These are phyloP conservation scores for Knipowitschia caucasica DNA, from an alignment of 2,797 vertebrate genomes.

Conservation along the genomic window DNA sequence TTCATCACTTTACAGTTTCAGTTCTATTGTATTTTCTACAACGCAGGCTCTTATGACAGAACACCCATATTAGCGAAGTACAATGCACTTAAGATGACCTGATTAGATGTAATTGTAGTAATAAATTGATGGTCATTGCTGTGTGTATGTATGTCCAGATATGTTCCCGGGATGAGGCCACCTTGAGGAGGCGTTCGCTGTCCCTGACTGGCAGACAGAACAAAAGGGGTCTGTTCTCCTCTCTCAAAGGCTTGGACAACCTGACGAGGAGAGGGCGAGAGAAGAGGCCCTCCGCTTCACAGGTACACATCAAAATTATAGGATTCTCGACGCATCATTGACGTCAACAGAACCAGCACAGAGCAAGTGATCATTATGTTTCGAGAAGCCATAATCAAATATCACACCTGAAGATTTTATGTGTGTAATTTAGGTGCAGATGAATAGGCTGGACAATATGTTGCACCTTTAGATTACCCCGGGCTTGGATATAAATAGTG, in stretches of 20 bases:
- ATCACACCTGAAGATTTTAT: neutral
- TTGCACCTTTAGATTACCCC: slow-evolving; percentile 3
- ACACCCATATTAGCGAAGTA: slow-evolving; percentile 8
- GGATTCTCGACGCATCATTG: neutral
- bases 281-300: slow-evolving; percentile 83
- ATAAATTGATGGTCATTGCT: slow-evolving; percentile 23
- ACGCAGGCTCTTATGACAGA: neutral
- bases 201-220: slow-evolving; percentile 80
- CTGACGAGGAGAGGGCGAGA: slow-evolving; percentile 84
- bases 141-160: slow-evolving; percentile 70
- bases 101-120: slow-evolving; percentile 31
- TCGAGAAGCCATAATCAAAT: slow-evolving; percentile 5
- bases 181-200: slow-evolving; percentile 83
- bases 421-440: slow-evolving; percentile 11
- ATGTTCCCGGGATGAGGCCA: slow-evolving; percentile 88
- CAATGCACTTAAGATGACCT: slow-evolving; percentile 40
- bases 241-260: slow-evolving; percentile 89
- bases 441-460: slow-evolving; percentile 8
- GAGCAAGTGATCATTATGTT: slow-evolving; percentile 2
- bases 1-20: too few relatives aligned
- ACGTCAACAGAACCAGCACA: slow-evolving; percentile 1
- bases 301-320: slow-evolving; percentile 68
- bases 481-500: neutral
- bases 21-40: neutral
- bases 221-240: slow-evolving; percentile 89